Percentiles rank a stretch among this genome's conserved stretches.
phyloP scores from a whole-genome alignment of 2,888 invertebrate species.

The Diogma glabrata region DNA sequence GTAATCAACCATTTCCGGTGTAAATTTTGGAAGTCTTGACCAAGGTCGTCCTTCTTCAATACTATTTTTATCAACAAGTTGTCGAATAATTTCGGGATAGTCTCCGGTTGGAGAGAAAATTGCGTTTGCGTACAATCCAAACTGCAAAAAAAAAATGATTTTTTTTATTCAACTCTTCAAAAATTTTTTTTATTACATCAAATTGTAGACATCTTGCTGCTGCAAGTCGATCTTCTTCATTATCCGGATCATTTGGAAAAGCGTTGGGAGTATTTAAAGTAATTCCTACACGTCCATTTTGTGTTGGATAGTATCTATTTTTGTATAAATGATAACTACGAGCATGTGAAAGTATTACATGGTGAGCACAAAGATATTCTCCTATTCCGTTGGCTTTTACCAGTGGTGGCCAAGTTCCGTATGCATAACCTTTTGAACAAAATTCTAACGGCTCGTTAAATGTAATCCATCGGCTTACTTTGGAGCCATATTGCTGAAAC shows the following conservation, averaged over 20 bases:
- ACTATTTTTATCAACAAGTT: slow-evolving; percentile 27
- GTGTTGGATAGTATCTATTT: slow-evolving; percentile 18
- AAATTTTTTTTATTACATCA: no score
- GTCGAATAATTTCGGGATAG: slow-evolving; percentile 28
- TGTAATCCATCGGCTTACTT: slow-evolving; percentile 45
- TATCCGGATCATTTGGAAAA: slow-evolving; percentile 20
- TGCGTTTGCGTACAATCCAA: slow-evolving; percentile 32
- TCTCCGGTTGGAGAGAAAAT: slow-evolving; percentile 26
- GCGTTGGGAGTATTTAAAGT: slow-evolving; percentile 24
- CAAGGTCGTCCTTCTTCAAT: slow-evolving; percentile 25
- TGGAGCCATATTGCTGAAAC: slow-evolving; percentile 38
- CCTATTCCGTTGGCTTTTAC: slow-evolving; percentile 37
- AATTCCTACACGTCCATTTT: slow-evolving; percentile 27
- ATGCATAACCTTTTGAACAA: slow-evolving; percentile 39
- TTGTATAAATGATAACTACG: slow-evolving; percentile 29
- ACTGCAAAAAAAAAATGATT: no score
- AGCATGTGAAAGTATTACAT: slow-evolving; percentile 43
- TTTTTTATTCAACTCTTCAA: no score
- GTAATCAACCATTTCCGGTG: neutral
- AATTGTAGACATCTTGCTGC: no score
- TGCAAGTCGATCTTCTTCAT: slow-evolving; percentile 16
- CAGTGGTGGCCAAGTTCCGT: slow-evolving; percentile 22
- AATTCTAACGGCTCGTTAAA: slow-evolving; percentile 44
- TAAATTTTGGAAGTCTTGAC: slow-evolving; percentile 23
- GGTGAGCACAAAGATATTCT: slow-evolving; percentile 41